phyloP scores from a whole-genome alignment of 2,113 vertebrate species.

The Circaetus gallicus region DNA sequence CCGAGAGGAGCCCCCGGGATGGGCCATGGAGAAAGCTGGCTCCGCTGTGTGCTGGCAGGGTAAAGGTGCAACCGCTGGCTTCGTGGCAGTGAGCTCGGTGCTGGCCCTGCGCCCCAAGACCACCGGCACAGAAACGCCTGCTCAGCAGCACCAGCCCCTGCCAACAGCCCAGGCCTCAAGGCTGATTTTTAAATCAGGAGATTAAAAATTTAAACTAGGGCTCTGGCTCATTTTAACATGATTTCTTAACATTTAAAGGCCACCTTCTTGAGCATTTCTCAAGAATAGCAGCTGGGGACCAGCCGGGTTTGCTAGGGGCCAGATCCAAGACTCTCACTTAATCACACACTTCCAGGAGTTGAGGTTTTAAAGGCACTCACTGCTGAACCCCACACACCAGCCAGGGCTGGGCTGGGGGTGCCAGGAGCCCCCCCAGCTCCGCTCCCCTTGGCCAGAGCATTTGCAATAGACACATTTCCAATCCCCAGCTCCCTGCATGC shows the following conservation, averaged over 20 bases:
- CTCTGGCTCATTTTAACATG: not conserved
- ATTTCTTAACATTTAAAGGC: constrained; percentile 56
- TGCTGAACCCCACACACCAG: not conserved
- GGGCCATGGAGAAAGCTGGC: accelerated
- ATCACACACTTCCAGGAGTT: not conserved
- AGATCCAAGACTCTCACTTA: not conserved
- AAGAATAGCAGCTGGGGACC: not conserved
- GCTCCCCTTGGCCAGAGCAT: accelerated
- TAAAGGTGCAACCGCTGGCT: accelerated
- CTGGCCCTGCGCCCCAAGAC: not conserved
- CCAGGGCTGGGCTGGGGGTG: not conserved
- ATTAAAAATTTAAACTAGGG: constrained; percentile 45
- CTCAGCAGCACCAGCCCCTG: not conserved
- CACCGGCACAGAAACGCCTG: not conserved
- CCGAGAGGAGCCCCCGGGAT: accelerated
- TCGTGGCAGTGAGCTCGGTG: accelerated
- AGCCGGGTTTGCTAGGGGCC: not conserved
- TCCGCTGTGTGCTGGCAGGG: not conserved
- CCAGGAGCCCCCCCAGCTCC: not conserved
- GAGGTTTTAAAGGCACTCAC: accelerated
- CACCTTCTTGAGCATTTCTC: not conserved
- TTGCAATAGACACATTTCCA: not conserved
- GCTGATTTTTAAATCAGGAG: constrained; percentile 20
- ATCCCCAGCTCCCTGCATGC: accelerated
- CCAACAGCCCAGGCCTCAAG: not conserved